A percentile compares a stretch with the other conserved stretches of the same genome.
Evolutionary conservation across 2,888 invertebrate species (phyloP).

Genomic region (Periphyllus acericola): DNA sequence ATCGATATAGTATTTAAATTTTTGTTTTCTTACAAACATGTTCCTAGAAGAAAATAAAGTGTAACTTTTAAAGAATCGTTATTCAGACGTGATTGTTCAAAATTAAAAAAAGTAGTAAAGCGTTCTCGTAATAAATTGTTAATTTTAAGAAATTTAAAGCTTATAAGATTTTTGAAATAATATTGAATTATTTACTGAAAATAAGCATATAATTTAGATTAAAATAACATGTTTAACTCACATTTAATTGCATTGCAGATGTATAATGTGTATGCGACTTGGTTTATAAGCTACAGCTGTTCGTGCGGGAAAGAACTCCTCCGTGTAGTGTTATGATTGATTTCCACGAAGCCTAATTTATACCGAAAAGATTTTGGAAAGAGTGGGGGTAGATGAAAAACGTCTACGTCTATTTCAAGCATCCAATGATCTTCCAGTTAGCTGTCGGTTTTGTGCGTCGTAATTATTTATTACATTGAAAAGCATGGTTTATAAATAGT

Average conservation of each 20-base stretch:
- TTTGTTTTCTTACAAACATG: too few species aligned
- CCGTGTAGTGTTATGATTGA: neutral
- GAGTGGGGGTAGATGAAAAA: slow-evolving; percentile 38
- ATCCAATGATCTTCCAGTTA: neutral
- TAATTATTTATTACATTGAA: neutral
- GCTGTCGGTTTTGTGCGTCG: neutral
- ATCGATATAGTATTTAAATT: too few species aligned
- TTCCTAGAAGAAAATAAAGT: too few species aligned
- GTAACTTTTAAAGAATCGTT: too few species aligned
- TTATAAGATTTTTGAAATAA: too few species aligned
- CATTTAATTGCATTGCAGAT: neutral
- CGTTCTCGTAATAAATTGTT: too few species aligned
- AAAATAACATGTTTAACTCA: slow-evolving; percentile 3
- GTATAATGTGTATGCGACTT: neutral
- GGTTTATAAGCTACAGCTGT: neutral
- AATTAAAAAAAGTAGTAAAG: too few species aligned
- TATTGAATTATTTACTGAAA: too few species aligned
- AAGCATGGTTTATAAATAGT: too few species aligned
- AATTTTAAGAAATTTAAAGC: too few species aligned
- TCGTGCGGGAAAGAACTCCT: neutral
- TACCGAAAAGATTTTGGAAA: slow-evolving; percentile 7
- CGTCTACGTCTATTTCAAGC: neutral
- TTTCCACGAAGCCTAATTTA: slow-evolving; percentile 45
- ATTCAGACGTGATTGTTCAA: too few species aligned
- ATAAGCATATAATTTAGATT: neutral